A percentile compares a stretch with the other conserved stretches of the same genome.
These are phyloP conservation scores for Chiroxiphia lanceolata DNA, from an alignment of 2,797 vertebrate species.

Conservation along the genomic window DNA sequence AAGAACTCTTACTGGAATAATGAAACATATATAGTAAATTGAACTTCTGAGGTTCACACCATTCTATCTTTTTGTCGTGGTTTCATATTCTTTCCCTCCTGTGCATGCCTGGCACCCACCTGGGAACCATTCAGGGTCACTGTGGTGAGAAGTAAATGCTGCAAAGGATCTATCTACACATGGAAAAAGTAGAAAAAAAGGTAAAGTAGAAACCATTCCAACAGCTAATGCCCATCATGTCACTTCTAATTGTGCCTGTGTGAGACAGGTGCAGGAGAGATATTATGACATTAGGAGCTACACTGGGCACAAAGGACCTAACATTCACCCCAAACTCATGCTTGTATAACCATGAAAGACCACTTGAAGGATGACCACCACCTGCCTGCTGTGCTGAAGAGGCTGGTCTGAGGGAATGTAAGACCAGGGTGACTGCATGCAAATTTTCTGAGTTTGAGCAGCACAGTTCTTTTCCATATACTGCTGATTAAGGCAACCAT, in stretches of 20 bases:
- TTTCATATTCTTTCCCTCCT: background rate
- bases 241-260: background rate
- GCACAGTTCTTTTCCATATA: background rate
- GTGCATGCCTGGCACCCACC: background rate
- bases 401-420: background rate
- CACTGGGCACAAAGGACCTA: background rate
- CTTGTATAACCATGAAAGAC: background rate
- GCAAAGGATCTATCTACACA: fast-evolving
- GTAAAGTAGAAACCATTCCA: background rate
- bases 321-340: background rate
- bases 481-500: background rate
- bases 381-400: background rate
- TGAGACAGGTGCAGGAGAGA: background rate
- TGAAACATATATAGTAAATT: background rate
- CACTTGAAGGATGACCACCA: background rate
- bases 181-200: background rate
- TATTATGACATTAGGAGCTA: background rate
- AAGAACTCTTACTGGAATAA: background rate
- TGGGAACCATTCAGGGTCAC: background rate
- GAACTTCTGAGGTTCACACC: background rate
- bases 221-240: background rate
- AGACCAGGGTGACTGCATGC: background rate
- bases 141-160: background rate
- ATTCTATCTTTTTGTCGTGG: background rate
- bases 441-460: background rate